These are phyloP conservation scores for Bombus waltoni DNA, from an alignment of 1,140 invertebrate species.

Conservation along the genomic window DNA sequence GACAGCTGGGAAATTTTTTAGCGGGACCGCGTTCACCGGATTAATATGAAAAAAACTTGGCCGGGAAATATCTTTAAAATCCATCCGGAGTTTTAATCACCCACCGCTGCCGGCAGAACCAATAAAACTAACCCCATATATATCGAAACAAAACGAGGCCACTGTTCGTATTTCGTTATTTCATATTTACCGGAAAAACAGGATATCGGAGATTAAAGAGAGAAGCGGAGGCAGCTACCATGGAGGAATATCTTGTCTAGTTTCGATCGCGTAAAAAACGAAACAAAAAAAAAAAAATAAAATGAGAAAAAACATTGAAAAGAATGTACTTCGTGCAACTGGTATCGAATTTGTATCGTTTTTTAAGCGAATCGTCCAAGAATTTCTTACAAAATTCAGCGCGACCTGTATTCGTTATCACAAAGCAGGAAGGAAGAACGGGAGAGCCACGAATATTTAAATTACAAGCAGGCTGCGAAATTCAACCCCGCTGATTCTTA, in stretches of 20 bases:
- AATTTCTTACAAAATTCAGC: not conserved
- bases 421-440: not conserved
- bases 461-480: conserved; percentile 8
- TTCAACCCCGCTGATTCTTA: not conserved
- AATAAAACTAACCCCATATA: conserved; percentile 20
- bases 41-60: not conserved
- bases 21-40: not conserved
- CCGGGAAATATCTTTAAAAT: conserved; percentile 23
- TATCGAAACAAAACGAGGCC: not conserved
- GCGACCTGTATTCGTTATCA: not conserved
- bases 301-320: not conserved
- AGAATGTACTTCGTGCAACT: not conserved
- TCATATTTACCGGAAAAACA: conserved; percentile 15
- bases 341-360: not conserved
- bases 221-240: not conserved
- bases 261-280: not conserved
- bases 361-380: no score
- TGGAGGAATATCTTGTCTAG: not conserved
- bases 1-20: not conserved
- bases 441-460: not conserved
- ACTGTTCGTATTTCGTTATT: not conserved
- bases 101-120: not conserved
- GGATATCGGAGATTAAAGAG: not conserved
- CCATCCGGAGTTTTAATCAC: conserved; percentile 31
- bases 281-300: not conserved